Evolutionary conservation across 2,888 invertebrate genomes (phyloP), one percentile per base, ranked within the genome.

Genomic region (Glyphotaelius pellucidus): DNA sequence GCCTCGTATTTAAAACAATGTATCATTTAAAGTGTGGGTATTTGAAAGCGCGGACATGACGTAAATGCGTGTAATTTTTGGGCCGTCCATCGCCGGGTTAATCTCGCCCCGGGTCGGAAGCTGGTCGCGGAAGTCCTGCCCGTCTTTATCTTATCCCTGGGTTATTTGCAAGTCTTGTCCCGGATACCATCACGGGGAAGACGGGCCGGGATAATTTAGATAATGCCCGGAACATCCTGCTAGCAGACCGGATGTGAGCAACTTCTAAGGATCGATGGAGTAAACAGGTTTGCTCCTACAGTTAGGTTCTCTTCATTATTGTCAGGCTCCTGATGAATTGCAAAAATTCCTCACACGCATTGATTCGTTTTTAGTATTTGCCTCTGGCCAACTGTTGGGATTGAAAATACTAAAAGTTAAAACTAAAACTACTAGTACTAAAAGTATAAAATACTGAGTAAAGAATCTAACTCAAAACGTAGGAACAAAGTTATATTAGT

Each of bases 151-250:
- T 15, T 67, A 31, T 79, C 79, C 38, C 38, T 35, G 79, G 79
- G 88, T 38, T 89, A 80, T 80, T 80, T 35, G 79, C 88, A 32
- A 79, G n/a, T 80, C 88, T 80, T 25, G 32, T 89, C 88, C 88
- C 31, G 31, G 38, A 42, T 14, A 19, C 85, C 19, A 42, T 31
- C 32, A n/a, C 85, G 3, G 35, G 31, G 35, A 35, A 32, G 32
- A 31, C 30, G 81, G 83, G 35, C 85, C 42, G 38, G 86, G n/a
- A 42, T 42, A 35, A 86, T 86, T 86, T 86, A 86, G 86, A 47
- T 86, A 86, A 86, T 86, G 14, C 86, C 83, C 83, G 83, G 86
- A 86, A 42, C 86, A 30, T 30, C 87, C 67, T 52, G 52, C 87
- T 19, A 19, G 52, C 12, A 30, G 15, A 42, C 19, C 88, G 88